Conservation (phyloP, 1,140 invertebrate genomes). For the Apis cerana region DNA sequence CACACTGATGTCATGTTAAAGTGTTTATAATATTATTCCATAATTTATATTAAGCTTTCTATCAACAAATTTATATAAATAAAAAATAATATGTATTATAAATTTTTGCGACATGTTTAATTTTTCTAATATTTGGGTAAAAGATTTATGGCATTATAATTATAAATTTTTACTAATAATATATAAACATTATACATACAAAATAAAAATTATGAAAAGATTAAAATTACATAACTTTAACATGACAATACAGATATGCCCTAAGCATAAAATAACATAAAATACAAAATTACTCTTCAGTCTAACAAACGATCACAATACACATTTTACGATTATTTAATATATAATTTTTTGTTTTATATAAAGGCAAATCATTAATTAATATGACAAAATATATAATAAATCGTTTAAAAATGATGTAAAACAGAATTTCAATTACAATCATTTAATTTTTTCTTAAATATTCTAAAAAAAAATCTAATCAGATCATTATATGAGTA, state of each 20-base stretch:
- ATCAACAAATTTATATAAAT: not conserved
- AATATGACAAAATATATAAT: slow-evolving; percentile 18
- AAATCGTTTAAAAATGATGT: not conserved
- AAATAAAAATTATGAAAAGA: not conserved
- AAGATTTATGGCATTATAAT: not conserved
- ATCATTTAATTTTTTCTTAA: not conserved
- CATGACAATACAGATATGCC: not conserved
- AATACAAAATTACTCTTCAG: not conserved
- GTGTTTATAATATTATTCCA: not conserved
- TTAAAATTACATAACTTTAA: not conserved
- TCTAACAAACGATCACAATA: slow-evolving; percentile 38
- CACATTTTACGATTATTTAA: slow-evolving; percentile 12
- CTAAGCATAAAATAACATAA: slow-evolving; percentile 6
- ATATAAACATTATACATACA: no score
- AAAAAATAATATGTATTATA: not conserved
- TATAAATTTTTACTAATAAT: no score
- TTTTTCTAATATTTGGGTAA: not conserved
- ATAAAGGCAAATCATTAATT: not conserved
- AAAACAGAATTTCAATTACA: not conserved
- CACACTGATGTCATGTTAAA: slow-evolving; percentile 13
- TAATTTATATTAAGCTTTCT: not conserved
- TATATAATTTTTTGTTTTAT: not conserved
- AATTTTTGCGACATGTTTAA: not conserved
- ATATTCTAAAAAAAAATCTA: not conserved
- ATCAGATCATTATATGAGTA: slow-evolving; percentile 26